phyloP scores from a whole-genome alignment of 2,113 vertebrate genomes.

The Callithrix jacchus region DNA sequence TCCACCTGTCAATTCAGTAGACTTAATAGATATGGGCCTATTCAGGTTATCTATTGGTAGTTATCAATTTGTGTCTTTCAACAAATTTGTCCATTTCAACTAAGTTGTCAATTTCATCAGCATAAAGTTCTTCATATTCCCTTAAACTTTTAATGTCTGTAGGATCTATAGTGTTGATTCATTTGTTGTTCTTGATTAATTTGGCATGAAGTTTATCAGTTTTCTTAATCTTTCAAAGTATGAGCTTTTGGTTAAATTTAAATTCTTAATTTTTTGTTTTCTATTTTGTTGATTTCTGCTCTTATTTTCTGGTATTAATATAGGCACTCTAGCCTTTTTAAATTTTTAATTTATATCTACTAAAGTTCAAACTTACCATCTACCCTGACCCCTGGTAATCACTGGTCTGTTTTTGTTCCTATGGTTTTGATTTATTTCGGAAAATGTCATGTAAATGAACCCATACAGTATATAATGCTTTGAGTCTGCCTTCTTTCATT shows the following conservation, averaged over 20 bases:
- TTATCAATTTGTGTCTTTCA: conserved; percentile 1
- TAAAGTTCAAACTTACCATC: not conserved
- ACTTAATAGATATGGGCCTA: not conserved
- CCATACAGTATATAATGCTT: not conserved
- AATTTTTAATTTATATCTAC: not conserved
- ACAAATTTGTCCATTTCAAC: not conserved
- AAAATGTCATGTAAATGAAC: not conserved
- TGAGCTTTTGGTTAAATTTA: conserved; percentile 26
- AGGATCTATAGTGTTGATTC: not conserved
- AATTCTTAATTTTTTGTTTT: conserved; percentile 31
- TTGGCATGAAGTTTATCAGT: not conserved
- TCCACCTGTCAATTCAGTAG: not conserved
- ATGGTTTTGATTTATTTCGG: not conserved
- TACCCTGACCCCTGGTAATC: not conserved
- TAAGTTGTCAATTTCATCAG: not conserved
- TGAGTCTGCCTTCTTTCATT: not conserved
- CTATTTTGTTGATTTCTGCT: not conserved
- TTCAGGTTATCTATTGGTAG: not conserved
- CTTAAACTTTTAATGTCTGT: not conserved
- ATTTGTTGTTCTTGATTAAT: not conserved
- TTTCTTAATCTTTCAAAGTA: conserved; percentile 21
- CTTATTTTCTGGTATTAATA: not conserved
- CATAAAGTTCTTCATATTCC: not conserved
- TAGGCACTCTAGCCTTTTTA: not conserved
- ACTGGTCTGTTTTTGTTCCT: not conserved